Evolutionary conservation across 2,888 invertebrate genomes (phyloP).

Genomic region (Celastrina argiolus): DNA sequence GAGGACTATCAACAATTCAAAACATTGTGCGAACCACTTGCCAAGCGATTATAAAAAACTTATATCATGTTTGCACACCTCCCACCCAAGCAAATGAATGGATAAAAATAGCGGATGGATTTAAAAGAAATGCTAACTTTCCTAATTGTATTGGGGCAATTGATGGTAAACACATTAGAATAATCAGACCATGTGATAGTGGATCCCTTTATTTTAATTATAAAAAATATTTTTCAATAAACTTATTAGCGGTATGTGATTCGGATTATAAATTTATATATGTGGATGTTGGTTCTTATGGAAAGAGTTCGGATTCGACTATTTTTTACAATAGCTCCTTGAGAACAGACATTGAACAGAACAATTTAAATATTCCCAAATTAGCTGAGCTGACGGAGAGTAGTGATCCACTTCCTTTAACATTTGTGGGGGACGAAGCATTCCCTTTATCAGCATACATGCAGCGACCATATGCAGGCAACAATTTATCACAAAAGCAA

Average conservation of each 20-base stretch:
- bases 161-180: conserved; percentile 31
- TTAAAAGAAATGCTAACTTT: conserved; percentile 27
- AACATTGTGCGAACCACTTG: background rate
- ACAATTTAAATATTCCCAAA: conserved; percentile 31
- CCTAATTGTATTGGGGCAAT: no score
- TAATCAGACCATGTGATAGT: conserved; percentile 29
- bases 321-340: conserved; percentile 27
- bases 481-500: conserved; percentile 25
- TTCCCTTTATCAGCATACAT: conserved; percentile 31
- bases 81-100: background rate
- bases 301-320: conserved; percentile 30
- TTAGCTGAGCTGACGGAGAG: no score
- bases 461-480: conserved; percentile 30
- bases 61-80: background rate
- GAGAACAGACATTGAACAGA: conserved; percentile 25
- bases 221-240: conserved; percentile 32
- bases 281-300: conserved; percentile 33
- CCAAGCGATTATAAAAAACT: background rate
- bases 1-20: conserved; percentile 3
- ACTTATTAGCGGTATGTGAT: conserved; percentile 33
- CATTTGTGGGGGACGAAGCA: conserved; percentile 34
- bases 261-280: conserved; percentile 33
- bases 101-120: conserved; percentile 23
- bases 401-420: conserved; percentile 31
- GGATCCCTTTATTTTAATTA: conserved; percentile 33